A percentile compares a stretch with the other conserved stretches of the same genome.
These are phyloP conservation scores for Thripadectes ignobilis DNA, from an alignment of 2,797 vertebrate species.

Conservation along the genomic window DNA sequence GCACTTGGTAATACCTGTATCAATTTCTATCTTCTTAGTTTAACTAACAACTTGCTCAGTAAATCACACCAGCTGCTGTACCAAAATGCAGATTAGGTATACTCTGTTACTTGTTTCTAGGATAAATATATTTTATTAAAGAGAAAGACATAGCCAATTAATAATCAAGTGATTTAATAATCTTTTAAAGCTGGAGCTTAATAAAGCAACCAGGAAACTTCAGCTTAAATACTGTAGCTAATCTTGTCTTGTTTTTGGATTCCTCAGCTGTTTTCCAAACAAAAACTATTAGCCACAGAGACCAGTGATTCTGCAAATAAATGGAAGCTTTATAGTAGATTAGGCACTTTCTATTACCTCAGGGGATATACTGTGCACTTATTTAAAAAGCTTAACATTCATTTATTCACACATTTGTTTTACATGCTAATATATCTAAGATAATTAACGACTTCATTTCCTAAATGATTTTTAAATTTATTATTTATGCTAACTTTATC, in stretches of 20 bases:
- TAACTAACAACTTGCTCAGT: neutral
- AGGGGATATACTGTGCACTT: neutral
- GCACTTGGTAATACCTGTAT: neutral
- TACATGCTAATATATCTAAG: constrained; percentile 18
- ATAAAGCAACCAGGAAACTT: neutral
- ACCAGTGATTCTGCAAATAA: constrained; percentile 4
- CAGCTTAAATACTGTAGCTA: neutral
- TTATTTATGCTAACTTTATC: neutral
- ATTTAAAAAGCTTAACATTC: constrained; percentile 10
- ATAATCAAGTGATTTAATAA: neutral
- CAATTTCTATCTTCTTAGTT: neutral
- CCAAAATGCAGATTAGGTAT: neutral
- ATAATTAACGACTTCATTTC: constrained; percentile 41
- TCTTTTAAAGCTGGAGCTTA: neutral
- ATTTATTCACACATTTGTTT: constrained; percentile 49
- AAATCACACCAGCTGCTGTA: neutral
- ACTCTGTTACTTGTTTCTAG: neutral
- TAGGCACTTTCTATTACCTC: constrained; percentile 3
- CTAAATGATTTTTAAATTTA: constrained; percentile 18
- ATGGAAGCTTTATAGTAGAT: neutral
- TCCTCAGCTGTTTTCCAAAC: neutral
- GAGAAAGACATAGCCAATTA: neutral
- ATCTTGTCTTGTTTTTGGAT: neutral
- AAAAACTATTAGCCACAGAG: constrained; percentile 2
- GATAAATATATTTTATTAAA: neutral